These are phyloP conservation scores for Oostethus manadensis DNA, from an alignment of 2,113 vertebrate species.

Conservation along the genomic window DNA sequence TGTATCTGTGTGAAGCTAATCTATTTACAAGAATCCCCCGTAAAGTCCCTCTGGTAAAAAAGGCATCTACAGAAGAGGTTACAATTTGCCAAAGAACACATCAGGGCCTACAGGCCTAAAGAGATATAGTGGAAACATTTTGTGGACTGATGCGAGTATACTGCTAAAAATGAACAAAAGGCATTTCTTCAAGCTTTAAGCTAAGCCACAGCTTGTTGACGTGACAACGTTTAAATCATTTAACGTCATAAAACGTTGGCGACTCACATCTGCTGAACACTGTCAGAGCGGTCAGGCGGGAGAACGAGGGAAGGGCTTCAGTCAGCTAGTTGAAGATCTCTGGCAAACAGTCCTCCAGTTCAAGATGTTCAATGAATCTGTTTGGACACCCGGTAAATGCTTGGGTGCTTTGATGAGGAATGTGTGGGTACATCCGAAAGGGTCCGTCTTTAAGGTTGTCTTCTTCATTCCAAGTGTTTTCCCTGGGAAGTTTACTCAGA, in stretches of 20 bases:
- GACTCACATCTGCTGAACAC: slow-evolving; percentile 50
- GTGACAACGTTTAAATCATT: too few species aligned
- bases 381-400: background rate
- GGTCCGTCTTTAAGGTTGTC: background rate
- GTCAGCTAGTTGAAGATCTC: slow-evolving; percentile 23
- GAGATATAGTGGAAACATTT: too few species aligned
- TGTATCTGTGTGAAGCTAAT: too few species aligned
- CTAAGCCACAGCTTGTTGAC: too few species aligned
- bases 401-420: slow-evolving; percentile 20
- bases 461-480: background rate
- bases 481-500: slow-evolving; percentile 37
- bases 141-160: too few species aligned
- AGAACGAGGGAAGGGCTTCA: slow-evolving; percentile 42
- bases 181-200: too few species aligned
- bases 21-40: too few species aligned
- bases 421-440: background rate
- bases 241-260: background rate
- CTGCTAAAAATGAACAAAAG: too few species aligned
- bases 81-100: too few species aligned
- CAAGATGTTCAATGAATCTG: slow-evolving; percentile 28
- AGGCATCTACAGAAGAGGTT: too few species aligned
- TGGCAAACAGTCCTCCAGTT: slow-evolving; percentile 24
- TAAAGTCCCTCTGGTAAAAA: too few species aligned
- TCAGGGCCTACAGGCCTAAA: too few species aligned
- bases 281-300: slow-evolving; percentile 48